Conservation (phyloP, 2,797 vertebrate genomes). For the Novumbra hubbsi region DNA sequence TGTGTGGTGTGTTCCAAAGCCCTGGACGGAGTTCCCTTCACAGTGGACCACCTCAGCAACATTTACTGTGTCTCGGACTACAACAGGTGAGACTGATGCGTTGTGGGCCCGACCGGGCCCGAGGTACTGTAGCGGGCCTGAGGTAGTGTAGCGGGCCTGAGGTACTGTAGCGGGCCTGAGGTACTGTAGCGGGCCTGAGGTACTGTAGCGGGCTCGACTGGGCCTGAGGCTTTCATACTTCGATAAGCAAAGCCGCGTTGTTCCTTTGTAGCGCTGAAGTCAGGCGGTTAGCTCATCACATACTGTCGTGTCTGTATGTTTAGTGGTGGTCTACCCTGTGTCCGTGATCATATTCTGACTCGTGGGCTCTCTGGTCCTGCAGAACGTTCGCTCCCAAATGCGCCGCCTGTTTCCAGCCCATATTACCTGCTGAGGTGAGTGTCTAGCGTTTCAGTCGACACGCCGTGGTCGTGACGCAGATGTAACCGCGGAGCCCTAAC, state of each 20-base stretch:
- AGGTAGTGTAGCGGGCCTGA: too few relatives aligned
- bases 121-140: too few relatives aligned
- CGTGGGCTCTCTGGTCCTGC: conserved; percentile 24
- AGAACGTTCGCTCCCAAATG: conserved; percentile 89
- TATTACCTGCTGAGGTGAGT: conserved; percentile 85
- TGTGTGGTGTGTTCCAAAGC: conserved; percentile 86
- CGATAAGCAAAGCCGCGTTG: not conserved
- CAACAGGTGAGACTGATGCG: conserved; percentile 75
- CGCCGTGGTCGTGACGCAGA: not conserved
- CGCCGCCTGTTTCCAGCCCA: conserved; percentile 86
- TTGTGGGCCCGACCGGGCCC: not conserved
- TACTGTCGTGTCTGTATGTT: not conserved
- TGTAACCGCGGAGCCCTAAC: not conserved
- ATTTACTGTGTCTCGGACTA: conserved; percentile 89
- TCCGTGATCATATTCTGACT: not conserved
- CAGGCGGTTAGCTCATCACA: not conserved
- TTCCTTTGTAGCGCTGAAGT: not conserved
- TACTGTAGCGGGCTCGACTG: too few relatives aligned
- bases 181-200: too few relatives aligned
- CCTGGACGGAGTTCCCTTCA: conserved; percentile 86
- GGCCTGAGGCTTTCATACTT: not conserved
- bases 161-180: too few relatives aligned
- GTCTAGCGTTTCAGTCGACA: not conserved
- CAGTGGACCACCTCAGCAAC: conserved; percentile 87
- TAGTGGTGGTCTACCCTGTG: not conserved